Evolutionary conservation across 2,797 vertebrate genomes (phyloP).

Genomic region (Epinephelus malabaricus): DNA sequence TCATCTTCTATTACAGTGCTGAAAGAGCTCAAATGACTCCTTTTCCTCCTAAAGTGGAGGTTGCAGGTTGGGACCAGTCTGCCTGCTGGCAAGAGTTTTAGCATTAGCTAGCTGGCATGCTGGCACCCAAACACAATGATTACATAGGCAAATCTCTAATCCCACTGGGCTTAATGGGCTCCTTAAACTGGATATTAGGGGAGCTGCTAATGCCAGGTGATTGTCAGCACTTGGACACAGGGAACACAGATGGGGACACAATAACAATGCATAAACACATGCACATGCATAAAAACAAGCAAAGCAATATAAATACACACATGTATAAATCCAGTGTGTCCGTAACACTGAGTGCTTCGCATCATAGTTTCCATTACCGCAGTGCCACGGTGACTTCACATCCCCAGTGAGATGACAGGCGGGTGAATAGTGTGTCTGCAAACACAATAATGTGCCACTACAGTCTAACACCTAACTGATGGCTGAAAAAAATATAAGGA

Average conservation of each 20-base stretch:
- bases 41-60: slow-evolving; percentile 22
- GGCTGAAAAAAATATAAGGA: background rate
- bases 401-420: slow-evolving; percentile 47
- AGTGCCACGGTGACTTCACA: slow-evolving; percentile 26
- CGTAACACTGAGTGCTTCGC: slow-evolving; percentile 33
- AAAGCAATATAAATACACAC: slow-evolving; percentile 40
- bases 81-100: slow-evolving; percentile 57
- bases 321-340: slow-evolving; percentile 38
- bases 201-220: slow-evolving; percentile 59
- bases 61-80: slow-evolving; percentile 50
- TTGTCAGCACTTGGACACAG: slow-evolving; percentile 59
- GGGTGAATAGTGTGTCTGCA: slow-evolving; percentile 40
- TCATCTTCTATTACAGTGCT: slow-evolving; percentile 14
- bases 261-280: slow-evolving; percentile 58
- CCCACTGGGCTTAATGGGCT: slow-evolving; percentile 67
- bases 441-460: slow-evolving; percentile 31
- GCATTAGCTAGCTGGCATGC: slow-evolving; percentile 54
- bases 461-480: slow-evolving; percentile 28
- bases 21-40: background rate
- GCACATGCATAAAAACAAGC: slow-evolving; percentile 35
- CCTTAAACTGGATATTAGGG: slow-evolving; percentile 70
- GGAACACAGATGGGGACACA: slow-evolving; percentile 55
- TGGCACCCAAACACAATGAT: slow-evolving; percentile 60
- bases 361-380: slow-evolving; percentile 59
- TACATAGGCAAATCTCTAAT: slow-evolving; percentile 69